phyloP scores from a whole-genome alignment of 2,113 vertebrate species.

The Mesoclemmys tuberculata region DNA sequence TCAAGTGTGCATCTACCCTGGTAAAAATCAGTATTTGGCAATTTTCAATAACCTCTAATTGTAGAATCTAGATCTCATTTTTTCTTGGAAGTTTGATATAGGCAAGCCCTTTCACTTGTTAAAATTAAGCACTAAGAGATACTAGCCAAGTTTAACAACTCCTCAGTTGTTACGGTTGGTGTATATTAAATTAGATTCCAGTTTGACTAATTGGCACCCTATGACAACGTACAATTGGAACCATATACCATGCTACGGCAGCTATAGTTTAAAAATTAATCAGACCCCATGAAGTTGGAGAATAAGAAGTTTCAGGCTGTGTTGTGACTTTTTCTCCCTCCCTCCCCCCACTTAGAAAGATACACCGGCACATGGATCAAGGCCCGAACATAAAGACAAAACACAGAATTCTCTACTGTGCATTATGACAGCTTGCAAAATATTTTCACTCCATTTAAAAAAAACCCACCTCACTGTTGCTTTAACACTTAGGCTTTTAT shows the following conservation, averaged over 20 bases:
- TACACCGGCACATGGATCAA: not conserved
- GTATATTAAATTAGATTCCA: not conserved
- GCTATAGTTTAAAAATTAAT: not conserved
- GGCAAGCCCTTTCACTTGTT: not conserved
- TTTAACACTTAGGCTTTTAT: not conserved
- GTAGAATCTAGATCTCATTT: not conserved
- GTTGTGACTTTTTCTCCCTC: not conserved
- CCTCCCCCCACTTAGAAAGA: no score
- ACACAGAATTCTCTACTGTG: not conserved
- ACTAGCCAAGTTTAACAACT: no score
- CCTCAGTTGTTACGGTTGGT: not conserved
- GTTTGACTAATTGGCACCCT: not conserved
- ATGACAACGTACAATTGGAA: not conserved
- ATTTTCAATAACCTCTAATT: not conserved
- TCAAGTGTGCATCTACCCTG: no score
- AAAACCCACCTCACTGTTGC: not conserved
- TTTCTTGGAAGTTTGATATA: not conserved
- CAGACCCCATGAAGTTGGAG: no score
- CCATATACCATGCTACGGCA: not conserved
- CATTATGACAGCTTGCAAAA: not conserved
- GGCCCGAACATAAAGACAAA: not conserved
- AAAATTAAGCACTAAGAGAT: not conserved
- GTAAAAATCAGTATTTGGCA: not conserved
- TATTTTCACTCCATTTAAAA: not conserved
- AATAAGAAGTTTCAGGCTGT: not conserved